A percentile compares a stretch with the other conserved stretches of the same genome.
These are phyloP conservation scores for Jordanella pulchra DNA, from an alignment of 2,797 vertebrate genomes.

Conservation along the genomic window DNA sequence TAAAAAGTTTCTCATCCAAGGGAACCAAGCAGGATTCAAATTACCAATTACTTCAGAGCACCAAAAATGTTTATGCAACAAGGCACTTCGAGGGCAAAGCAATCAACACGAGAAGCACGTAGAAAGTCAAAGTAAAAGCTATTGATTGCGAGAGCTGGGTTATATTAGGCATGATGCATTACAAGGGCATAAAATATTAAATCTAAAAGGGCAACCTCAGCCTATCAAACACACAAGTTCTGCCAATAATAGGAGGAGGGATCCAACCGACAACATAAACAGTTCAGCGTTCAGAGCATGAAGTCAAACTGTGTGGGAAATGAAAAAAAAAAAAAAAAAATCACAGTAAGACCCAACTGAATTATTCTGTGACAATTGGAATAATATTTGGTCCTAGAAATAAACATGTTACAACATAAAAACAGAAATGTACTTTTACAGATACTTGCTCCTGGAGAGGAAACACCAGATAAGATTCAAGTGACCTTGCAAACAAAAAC, in stretches of 20 bases:
- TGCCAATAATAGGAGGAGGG: too few relatives aligned
- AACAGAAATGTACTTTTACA: background rate
- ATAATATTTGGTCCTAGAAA: background rate
- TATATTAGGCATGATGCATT: background rate
- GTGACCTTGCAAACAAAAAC: background rate
- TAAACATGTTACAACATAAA: background rate
- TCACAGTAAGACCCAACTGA: background rate
- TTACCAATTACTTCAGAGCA: slow-evolving; percentile 11
- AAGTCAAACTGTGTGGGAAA: background rate
- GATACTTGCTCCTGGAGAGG: too few relatives aligned
- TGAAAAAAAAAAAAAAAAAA: background rate
- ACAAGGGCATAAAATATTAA: background rate
- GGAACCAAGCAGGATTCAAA: too few relatives aligned
- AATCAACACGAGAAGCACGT: slow-evolving; percentile 7
- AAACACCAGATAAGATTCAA: too few relatives aligned
- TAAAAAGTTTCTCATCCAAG: too few relatives aligned
- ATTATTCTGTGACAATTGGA: background rate
- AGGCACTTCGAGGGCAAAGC: slow-evolving; percentile 8
- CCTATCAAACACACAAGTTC: background rate
- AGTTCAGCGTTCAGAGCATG: background rate
- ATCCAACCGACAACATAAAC: background rate
- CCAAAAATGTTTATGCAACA: background rate
- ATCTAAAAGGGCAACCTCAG: background rate
- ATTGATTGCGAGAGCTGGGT: slow-evolving; percentile 10
- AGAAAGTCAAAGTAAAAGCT: slow-evolving; percentile 20